Conservation (phyloP, 1,140 invertebrate species). For the Drosophila orosa region DNA sequence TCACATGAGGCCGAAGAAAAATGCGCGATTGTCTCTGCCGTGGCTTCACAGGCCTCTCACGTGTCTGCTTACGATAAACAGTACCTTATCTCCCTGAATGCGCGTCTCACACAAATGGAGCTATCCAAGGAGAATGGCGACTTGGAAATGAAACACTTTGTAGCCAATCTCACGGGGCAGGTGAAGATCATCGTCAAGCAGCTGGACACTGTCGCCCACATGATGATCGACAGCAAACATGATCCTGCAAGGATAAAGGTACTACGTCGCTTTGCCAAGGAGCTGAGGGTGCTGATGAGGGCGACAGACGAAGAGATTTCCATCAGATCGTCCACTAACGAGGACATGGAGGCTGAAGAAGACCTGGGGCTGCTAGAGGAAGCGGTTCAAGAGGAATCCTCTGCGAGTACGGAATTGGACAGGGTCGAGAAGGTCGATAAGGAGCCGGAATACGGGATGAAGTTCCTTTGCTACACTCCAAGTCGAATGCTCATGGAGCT, state of each 20-base stretch:
- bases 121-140: conserved; percentile 52
- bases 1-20: neutral
- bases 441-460: conserved; percentile 37
- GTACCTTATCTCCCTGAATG: conserved; percentile 25
- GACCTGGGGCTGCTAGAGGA: conserved; percentile 1
- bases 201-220: conserved; percentile 57
- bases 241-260: conserved; percentile 44
- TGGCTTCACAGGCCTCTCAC: conserved; percentile 29
- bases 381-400: conserved; percentile 23
- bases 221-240: conserved; percentile 57
- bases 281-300: conserved; percentile 53
- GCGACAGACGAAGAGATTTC: conserved; percentile 46
- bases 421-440: conserved; percentile 49
- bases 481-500: conserved; percentile 67
- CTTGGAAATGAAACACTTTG: conserved; percentile 39
- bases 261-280: conserved; percentile 48
- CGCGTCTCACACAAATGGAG: conserved; percentile 52
- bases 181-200: conserved; percentile 67
- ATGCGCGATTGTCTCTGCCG: neutral
- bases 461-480: conserved; percentile 66
- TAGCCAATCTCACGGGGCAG: conserved; percentile 40
- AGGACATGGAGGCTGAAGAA: conserved; percentile 33
- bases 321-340: conserved; percentile 45
- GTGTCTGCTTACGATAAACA: neutral
- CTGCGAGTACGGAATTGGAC: conserved; percentile 21